Evolutionary conservation across 2,113 vertebrate species (phyloP), one percentile per base, ranked within the genome.

Genomic region (Syngnathoides biaculeatus): DNA sequence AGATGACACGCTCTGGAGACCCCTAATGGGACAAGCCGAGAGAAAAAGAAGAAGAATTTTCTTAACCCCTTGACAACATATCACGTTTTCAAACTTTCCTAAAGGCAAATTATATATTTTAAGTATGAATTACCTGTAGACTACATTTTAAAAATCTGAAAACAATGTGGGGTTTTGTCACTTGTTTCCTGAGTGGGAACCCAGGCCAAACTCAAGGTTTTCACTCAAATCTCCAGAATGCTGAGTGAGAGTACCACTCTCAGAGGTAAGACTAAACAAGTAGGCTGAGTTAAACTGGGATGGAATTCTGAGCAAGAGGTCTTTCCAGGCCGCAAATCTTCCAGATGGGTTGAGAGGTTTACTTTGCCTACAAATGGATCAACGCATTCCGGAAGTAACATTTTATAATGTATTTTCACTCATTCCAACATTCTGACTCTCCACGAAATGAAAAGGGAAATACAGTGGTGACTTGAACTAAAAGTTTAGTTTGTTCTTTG

Each of bases 241-340:
- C 68, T 56, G 77, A 73, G 67, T 50, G 73, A 79, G 62, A 81
- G 69, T 17, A 74, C 65, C 72, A 81, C 35, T 85, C 72, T 79
- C 71, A 74, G 56, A 69, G 69, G 67, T 65, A 68, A 77, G 84
- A 88, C 87, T 88, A 84, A 78, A 80, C 20, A 74, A 65, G 53
- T 26, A 27, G 74, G 71, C 52, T 55, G 58, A 72, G 57, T 43
- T 39, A 15, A 30, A 47, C 62, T 72, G 63, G 26, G 47, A 78
- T 50, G 42, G 47, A 22, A 74, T 73, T 68, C 65, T 70, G 73
- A 81, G 62, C 75, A 35, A 77, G 70, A 71, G 70, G 48, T 80
- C 63, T 75, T 60, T 64, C 35, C 47, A 30, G 59, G 65, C 75
- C 4, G 61, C 40, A 72, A 60, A 47, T 64, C 69, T 48, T 72